These are phyloP conservation scores for Pseudopleuronectes americanus DNA, from an alignment of 2,797 vertebrate species.

Conservation along the genomic window DNA sequence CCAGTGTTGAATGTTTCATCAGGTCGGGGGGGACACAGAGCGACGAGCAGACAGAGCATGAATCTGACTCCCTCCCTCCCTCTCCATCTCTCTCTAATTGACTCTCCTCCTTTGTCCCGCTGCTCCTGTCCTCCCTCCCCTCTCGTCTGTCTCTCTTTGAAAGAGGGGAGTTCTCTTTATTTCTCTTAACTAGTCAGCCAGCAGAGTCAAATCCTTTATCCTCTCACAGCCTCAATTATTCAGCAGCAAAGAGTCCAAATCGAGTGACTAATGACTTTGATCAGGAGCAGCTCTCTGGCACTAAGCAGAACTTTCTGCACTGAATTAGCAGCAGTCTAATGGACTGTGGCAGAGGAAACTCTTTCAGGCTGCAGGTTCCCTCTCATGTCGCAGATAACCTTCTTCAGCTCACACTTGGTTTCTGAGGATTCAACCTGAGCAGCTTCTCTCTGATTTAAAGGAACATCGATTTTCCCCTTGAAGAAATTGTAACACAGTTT, in stretches of 20 bases:
- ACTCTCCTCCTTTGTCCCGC: slow-evolving; percentile 11
- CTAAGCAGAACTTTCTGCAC: slow-evolving; percentile 67
- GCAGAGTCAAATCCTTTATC: slow-evolving; percentile 72
- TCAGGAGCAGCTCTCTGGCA: slow-evolving; percentile 74
- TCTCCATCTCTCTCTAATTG: slow-evolving; percentile 48
- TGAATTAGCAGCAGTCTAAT: slow-evolving; percentile 64
- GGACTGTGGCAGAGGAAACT: background rate
- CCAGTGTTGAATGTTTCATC: slow-evolving; percentile 68
- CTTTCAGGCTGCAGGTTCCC: too few species aligned
- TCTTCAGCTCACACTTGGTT: too few species aligned
- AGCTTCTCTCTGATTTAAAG: too few species aligned
- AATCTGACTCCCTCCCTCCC: slow-evolving; percentile 24
- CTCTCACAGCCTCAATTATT: slow-evolving; percentile 79
- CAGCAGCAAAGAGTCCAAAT: slow-evolving; percentile 77
- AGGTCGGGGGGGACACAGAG: slow-evolving; percentile 34
- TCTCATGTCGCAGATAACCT: too few species aligned
- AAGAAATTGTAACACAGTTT: too few species aligned
- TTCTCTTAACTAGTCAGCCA: slow-evolving; percentile 68
- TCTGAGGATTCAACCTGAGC: too few species aligned
- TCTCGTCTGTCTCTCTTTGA: slow-evolving; percentile 14
- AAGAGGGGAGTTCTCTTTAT: slow-evolving; percentile 48
- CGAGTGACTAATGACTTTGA: slow-evolving; percentile 82
- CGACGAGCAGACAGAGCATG: slow-evolving; percentile 48
- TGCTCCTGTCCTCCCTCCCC: background rate
- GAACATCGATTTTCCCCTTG: too few species aligned